Conservation (phyloP, 2,797 vertebrate genomes). For the Acrossocheilus wenchowensis region DNA sequence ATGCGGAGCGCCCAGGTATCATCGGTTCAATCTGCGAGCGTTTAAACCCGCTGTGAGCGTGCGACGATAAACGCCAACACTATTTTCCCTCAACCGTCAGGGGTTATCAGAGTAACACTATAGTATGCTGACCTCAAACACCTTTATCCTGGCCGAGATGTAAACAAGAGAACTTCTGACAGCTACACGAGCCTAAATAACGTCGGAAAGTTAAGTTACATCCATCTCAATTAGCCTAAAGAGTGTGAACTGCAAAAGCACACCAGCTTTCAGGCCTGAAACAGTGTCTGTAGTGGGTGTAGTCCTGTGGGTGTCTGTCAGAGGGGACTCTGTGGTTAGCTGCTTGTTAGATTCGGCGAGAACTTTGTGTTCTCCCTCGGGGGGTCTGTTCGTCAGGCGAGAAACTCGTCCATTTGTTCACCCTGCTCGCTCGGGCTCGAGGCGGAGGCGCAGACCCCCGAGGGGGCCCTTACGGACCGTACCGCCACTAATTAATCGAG, state of each 20-base stretch:
- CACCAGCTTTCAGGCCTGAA: constrained; percentile 62
- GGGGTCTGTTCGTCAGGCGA: constrained; percentile 59
- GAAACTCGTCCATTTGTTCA: constrained; percentile 64
- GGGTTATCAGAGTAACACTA: constrained; percentile 25
- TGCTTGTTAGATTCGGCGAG: constrained; percentile 69
- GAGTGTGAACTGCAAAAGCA: constrained; percentile 65
- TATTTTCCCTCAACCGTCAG: constrained; percentile 24
- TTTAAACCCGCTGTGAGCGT: constrained; percentile 37
- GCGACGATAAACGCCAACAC: constrained; percentile 24
- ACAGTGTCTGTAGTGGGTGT: constrained; percentile 60
- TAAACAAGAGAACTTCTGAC: constrained; percentile 4
- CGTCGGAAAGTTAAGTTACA: constrained; percentile 32
- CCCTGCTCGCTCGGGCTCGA: constrained; percentile 57
- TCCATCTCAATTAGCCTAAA: constrained; percentile 52
- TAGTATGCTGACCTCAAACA: neutral
- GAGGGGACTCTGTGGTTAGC: constrained; percentile 59
- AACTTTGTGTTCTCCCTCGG: constrained; percentile 71
- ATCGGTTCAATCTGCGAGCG: neutral
- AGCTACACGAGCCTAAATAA: constrained; percentile 11
- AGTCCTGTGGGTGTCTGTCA: constrained; percentile 61
- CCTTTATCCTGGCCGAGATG: neutral
- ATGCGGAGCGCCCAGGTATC: neutral
- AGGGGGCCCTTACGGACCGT: constrained; percentile 67
- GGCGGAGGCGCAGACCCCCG: constrained; percentile 57
- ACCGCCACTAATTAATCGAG: constrained; percentile 80